Evolutionary conservation across 64 coral and sea anemone species (phyloP).

Genomic region (Exaiptasia diaphana): DNA sequence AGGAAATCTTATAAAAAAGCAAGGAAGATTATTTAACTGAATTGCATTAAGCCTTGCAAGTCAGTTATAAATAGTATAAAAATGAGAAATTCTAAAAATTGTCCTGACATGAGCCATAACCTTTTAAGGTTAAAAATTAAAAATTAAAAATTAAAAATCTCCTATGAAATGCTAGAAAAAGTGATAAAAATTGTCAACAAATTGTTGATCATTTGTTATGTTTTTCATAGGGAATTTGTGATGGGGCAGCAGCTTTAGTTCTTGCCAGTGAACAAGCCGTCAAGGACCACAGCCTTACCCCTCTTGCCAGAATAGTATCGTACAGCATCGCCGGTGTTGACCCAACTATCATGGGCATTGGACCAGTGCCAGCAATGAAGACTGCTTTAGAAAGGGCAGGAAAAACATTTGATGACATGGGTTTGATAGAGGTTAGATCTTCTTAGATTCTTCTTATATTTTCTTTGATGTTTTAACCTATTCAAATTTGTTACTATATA

Average conservation of each 20-base stretch:
- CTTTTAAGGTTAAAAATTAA: no score
- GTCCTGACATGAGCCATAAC: no score
- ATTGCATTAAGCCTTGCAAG: no score
- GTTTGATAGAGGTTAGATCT: constrained; percentile 70
- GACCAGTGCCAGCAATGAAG: constrained; percentile 90
- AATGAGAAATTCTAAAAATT: no score
- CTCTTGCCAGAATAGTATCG: constrained; percentile 78
- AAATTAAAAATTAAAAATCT: no score
- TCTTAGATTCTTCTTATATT: background rate
- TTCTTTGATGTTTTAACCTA: background rate
- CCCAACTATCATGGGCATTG: constrained; percentile 97
- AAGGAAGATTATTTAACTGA: no score
- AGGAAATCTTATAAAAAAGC: no score
- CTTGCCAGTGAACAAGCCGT: constrained; percentile 93
- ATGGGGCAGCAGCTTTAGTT: constrained; percentile 84
- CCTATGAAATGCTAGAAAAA: no score
- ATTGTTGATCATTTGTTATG: no score
- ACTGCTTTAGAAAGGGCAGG: constrained; percentile 63
- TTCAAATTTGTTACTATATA: background rate
- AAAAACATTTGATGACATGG: constrained; percentile 87
- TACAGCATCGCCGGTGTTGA: constrained; percentile 80
- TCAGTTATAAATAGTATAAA: no score
- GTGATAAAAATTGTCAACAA: no score
- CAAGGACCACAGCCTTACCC: constrained; percentile 84
- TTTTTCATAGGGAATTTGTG: constrained; percentile 89